Base-by-base conservation (phyloP, 2,797 vertebrate genomes). In the Carcharodon carcharias region DNA sequence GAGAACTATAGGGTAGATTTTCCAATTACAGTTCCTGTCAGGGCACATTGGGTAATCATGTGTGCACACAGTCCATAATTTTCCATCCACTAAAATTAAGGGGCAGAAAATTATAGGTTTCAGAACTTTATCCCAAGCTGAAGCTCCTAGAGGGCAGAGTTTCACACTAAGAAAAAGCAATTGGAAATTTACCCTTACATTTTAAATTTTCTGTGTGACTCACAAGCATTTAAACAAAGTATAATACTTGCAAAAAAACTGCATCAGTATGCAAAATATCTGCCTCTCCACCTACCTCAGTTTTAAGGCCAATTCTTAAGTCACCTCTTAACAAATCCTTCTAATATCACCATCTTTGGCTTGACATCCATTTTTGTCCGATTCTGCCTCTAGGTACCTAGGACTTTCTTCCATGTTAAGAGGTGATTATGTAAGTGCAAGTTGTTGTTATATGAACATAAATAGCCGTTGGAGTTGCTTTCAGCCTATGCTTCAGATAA, bases 41-140 rank as follows among this genome's bases (percentile, higher is more conserved):
- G 50, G 7, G 85, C 45, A 87, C 85, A 87, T 54, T 45, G 23
- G 50, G 4, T 87, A 54, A 87, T 87, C 28, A 73, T 28, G 21
- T 23, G 21, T 26, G n/a, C 8, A 26, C 85, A 54, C 45, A 50
- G 85, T 45, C 40, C 50, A 87, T 87, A 87, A 87, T 87, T 87
- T 54, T 87, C 82, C 50, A 50, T 87, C 85, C 85, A 50, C 65
- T 85, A 50, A 87, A 87, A 87, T 87, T 87, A 87, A 50, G 85
- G 85, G 85, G 21, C 40, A 56, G 7, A 54, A 88, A 28, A 88
- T 54, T 56, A 23, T 28, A 88, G 85, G 23, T 21, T 26, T 23
- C 45, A 88, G 50, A 77, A 54, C 9, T 56, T 7, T 26, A 56
- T 56, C 8, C 7, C 26, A 26, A 88, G 54, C 85, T 28, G 23